These are phyloP conservation scores for Lithophane ornitopus DNA, from an alignment of 2,888 invertebrate genomes.

Conservation along the genomic window DNA sequence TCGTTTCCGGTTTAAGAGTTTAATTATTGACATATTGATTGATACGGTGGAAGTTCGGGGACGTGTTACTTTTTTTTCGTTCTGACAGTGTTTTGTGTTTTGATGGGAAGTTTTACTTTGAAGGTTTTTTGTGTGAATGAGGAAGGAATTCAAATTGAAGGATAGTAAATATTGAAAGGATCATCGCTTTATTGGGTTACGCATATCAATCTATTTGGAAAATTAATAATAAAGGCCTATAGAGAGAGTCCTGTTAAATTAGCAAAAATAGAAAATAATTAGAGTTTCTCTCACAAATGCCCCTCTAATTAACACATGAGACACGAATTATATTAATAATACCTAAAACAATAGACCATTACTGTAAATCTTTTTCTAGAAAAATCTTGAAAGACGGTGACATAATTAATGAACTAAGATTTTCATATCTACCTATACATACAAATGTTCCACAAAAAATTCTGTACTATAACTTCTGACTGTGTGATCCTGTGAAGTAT, in stretches of 20 bases:
- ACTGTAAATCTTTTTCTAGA: background rate
- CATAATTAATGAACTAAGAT: background rate
- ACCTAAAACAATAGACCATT: background rate
- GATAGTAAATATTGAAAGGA: background rate
- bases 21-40: slow-evolving; percentile 60
- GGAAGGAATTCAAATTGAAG: background rate
- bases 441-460: no score
- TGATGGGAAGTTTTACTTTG: background rate
- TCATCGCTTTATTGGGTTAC: background rate
- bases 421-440: no score
- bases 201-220: background rate
- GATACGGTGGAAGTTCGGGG: slow-evolving; percentile 26
- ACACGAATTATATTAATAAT: background rate
- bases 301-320: background rate
- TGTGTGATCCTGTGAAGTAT: no score
- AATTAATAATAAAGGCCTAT: no score
- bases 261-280: background rate
- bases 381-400: background rate
- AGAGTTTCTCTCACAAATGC: background rate
- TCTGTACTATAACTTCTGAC: no score
- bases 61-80: background rate
- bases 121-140: background rate
- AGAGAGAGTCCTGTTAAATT: background rate
- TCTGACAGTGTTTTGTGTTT: slow-evolving; percentile 1
- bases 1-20: slow-evolving; percentile 62